Evolutionary conservation across 2,797 vertebrate genomes (phyloP), one percentile per base, ranked within the genome.

Genomic region (Pseudomugil gertrudae): DNA sequence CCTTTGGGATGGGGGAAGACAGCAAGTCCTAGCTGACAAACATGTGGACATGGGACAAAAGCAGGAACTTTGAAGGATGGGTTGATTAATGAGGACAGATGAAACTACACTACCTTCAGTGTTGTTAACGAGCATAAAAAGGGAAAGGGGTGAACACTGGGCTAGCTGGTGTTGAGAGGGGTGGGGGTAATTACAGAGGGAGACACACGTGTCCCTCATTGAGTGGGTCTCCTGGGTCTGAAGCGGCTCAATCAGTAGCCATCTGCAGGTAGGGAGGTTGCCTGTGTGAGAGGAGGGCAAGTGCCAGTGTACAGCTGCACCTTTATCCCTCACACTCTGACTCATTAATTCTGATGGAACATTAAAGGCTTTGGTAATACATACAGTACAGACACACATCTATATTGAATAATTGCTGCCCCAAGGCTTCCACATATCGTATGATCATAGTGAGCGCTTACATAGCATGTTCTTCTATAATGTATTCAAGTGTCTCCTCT

Each of bases 221-320:
- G 88, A 87, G 84, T 73, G 43, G 38, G 72, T 87, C 87, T 89
- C 91, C 71, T 56, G 84, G 78, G 83, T 67, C 80, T 62, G 75
- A 69, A 76, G 75, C 81, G 80, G 84, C 91, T 92, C 88, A 91
- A 92, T 94, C 92, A 92, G 83, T 71, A 76, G 72, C 83, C 92
- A 92, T 89, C 88, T 93, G 92, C 89, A 93, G 87, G 89, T 91
- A 89, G 58, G 74, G 61, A 66, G 83, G 76, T 56, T 1, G 54
- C 66, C 40, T 76, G 56, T 67, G 45, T 58, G 65, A 50, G 70
- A 21, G 62, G 59, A 80, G 78, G 77, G 80, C 86, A 89, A 84
- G 78, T 87, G 86, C 74, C 64, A 35, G 71, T 61, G 78, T 74
- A 83, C 92, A 92, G 92, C 91, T 92, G 89, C 80, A 93, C 90